Base-by-base conservation (phyloP, 2,888 invertebrate genomes). In the Apamea anceps region DNA sequence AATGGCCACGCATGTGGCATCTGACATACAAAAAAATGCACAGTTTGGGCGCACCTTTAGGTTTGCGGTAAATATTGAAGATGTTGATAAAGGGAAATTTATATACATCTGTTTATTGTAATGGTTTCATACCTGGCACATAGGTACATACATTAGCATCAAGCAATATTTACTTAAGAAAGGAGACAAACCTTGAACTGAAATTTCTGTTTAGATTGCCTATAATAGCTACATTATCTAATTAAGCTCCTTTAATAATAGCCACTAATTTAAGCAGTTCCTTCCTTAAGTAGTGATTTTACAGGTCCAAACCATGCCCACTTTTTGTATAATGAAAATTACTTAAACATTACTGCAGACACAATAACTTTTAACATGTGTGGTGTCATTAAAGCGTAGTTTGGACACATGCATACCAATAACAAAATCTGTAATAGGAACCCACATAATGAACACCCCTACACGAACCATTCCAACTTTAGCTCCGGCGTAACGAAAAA, bases 401-500 rank as follows among this genome's bases (percentile, higher is more conserved):
- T 25, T 21, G 0, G 10, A 6, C 2, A 54, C 54, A 28, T 77
- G 12, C 18, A n/a, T 54, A 42, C 18, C 7, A 18, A 12, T 12
- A 28, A 28, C 4, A 21, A 51, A 62, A n/a, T 25, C 1, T 5
- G 15, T n/a, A 32, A 65, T 18, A 60, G n/a, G n/a, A 60, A 60
- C 12, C 12, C 18, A 51, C 12, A 12, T n/a, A 32, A 25, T 28
- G 37, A 54, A 42, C 80, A 82, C 1, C 82, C 82, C 68, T 63
- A 37, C 21, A 79, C 5, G n/a, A n/a, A 42, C 25, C 5, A 67
- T 72, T 65, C 15, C 48, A 80, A 80, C 79, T 82, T 84, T 65
- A 85, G 63, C 45, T 70, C 62, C n/a, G 13, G 10, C 70, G 63
- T 65, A 60, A 82, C 85, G 21, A 70, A 82, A 85, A 73, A 85